Conservation (phyloP, 2,113 vertebrate species). For the Semnornis frantzii region DNA sequence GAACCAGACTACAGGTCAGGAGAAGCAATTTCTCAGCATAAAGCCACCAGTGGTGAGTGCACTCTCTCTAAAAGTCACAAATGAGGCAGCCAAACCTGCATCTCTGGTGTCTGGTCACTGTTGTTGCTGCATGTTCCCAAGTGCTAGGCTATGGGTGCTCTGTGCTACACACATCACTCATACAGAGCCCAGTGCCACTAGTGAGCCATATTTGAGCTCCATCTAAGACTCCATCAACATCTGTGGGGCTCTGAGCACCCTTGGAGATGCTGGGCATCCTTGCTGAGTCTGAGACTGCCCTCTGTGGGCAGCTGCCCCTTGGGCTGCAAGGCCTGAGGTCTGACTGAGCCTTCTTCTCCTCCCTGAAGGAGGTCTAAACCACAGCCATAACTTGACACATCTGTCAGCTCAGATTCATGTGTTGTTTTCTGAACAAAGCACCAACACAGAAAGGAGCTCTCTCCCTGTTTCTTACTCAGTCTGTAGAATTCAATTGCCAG, state of each 20-base stretch:
- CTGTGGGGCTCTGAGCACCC: accelerated
- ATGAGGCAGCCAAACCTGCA: background rate
- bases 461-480: background rate
- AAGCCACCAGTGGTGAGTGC: background rate
- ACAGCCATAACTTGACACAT: background rate
- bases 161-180: background rate
- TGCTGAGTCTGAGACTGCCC: background rate
- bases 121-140: background rate
- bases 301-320: accelerated
- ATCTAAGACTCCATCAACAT: background rate
- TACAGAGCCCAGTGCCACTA: background rate
- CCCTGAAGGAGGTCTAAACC: background rate
- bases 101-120: accelerated
- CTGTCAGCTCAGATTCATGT: background rate
- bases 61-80: background rate
- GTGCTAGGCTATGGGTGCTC: background rate
- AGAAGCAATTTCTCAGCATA: background rate
- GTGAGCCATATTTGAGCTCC: background rate
- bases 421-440: background rate
- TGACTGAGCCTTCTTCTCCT: background rate
- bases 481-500: background rate
- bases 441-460: accelerated
- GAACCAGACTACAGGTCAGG: background rate
- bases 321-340: background rate
- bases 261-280: accelerated